Base-by-base conservation (phyloP, 2,797 vertebrate species). In the Oreochromis mossambicus region DNA sequence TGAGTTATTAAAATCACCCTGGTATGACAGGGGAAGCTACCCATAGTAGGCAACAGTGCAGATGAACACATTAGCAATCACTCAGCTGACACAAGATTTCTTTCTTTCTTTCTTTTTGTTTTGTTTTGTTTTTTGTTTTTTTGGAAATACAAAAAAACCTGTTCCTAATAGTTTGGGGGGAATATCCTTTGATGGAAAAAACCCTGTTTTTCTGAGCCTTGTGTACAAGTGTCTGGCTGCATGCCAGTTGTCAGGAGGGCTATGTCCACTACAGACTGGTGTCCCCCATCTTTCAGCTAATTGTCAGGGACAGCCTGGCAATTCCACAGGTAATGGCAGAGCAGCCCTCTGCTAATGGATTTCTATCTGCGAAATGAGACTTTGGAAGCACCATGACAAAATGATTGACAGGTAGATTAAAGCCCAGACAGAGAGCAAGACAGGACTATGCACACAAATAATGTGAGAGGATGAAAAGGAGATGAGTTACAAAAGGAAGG, bases 391-490 rank as follows among this genome's bases (percentile, higher is more conserved):
- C n/a, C 36, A 38, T 90, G 92, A 94, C 92, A 92, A 87, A 63
- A 88, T 94, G 94, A 95, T 21, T 92, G 93, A 94, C 94, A 94
- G 91, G 83, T 87, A 87, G 90, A 94, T 95, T 91, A 93, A 84
- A 87, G 82, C 76, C 15, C 68, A 77, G 89, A 91, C 79, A 66
- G 85, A 41, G 56, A 51, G 41, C 51, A 14, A 77, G 46, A 14
- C 26, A 24, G 7, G 12, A 10, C 50, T 43, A 79, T 36, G 81
- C 66, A 79, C 84, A 83, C 75, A 87, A 26, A 82, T 21, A 48
- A 36, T 19, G 26, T 34, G 19, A 76, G 56, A 48, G 24, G 29
- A 50, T 13, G 29, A 34, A 19, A 15, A 61, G 38, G 54, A 52
- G 15, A 48, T 13, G 10, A 68, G n/a, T 55, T 46, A 70, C 24